Conservation (phyloP, 2,797 vertebrate species). For the Lemur catta region DNA sequence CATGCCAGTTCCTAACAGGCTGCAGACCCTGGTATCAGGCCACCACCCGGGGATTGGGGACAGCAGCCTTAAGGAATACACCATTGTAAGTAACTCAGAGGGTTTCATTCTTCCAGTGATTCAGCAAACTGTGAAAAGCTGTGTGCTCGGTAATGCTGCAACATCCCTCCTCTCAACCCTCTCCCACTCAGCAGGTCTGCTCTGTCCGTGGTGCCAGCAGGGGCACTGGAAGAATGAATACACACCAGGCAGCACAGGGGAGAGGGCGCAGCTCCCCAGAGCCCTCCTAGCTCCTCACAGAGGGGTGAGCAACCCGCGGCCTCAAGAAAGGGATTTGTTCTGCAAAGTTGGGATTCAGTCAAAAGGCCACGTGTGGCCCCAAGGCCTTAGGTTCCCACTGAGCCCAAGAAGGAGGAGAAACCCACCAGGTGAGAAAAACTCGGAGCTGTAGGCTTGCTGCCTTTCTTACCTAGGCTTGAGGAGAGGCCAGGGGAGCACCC, state of each 20-base stretch:
- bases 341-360: no score
- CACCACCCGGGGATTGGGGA: no score
- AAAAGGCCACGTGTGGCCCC: no score
- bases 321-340: no score
- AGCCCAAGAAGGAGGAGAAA: neutral
- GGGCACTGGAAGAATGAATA: neutral
- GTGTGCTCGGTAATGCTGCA: neutral
- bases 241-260: neutral
- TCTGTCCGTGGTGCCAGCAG: neutral
- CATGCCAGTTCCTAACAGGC: no score
- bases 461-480: neutral
- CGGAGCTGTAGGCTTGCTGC: neutral
- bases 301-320: neutral
- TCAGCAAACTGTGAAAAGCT: neutral
- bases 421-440: neutral
- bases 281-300: neutral
- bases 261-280: neutral
- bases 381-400: neutral
- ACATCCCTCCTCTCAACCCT: neutral
- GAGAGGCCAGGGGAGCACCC: neutral
- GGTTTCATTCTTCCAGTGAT: neutral
- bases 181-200: neutral
- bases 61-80: no score
- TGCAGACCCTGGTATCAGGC: no score
- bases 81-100: neutral